Conservation (phyloP, 2,113 vertebrate species). For the Xiphorhynchus elegans region DNA sequence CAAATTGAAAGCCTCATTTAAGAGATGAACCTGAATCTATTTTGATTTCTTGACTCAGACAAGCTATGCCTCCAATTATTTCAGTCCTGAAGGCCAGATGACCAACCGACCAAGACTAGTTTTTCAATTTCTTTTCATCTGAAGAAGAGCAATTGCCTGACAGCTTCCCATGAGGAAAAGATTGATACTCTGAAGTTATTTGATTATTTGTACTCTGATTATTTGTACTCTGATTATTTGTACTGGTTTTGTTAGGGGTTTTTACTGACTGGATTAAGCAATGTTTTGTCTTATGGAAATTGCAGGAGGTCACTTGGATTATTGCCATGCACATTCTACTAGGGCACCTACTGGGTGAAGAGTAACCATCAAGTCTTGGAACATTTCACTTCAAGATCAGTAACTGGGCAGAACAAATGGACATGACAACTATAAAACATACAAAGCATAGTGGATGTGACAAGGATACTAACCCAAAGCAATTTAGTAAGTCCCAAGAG, state of each 20-base stretch:
- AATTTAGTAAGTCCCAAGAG: neutral
- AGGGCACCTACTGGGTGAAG: neutral
- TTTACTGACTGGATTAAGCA: neutral
- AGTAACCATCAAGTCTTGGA: neutral
- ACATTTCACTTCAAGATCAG: neutral
- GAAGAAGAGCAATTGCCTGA: neutral
- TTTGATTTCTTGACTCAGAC: neutral
- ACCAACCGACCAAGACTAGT: neutral
- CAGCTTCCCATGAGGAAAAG: neutral
- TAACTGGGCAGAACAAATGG: neutral
- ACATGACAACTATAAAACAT: neutral
- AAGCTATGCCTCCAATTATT: neutral
- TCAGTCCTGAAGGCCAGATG: neutral
- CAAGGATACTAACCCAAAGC: neutral
- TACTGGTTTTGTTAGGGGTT: neutral
- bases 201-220: too few species aligned
- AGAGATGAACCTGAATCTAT: neutral
- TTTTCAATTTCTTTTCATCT: neutral
- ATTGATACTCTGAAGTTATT: neutral
- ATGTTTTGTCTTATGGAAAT: neutral
- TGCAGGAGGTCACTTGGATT: neutral
- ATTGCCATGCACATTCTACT: neutral
- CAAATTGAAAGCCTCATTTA: neutral
- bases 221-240: neutral
- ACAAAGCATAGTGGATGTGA: neutral